Base-by-base conservation (phyloP, 2,888 invertebrate species). In the Omphaloscelis lunosa region DNA sequence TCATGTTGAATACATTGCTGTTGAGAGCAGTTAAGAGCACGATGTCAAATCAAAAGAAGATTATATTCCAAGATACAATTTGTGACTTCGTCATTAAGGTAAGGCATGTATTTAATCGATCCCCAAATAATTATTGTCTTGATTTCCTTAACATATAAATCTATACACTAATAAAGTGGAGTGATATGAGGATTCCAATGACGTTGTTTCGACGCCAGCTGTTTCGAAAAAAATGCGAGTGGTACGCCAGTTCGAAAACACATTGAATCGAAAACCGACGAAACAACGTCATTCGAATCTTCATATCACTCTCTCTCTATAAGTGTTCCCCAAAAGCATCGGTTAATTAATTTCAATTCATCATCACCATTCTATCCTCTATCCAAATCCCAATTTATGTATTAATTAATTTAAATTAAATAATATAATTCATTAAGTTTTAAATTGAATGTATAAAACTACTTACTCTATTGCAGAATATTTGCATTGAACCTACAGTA, bases 1-100 rank as follows among this genome's bases (percentile, higher is more conserved):
- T 92, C 41, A 86, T 90, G 67, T 85, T 95, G 2, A 93, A 93
- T 79, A 73, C 65, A 12, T 77, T 94, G 48, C 61, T 95, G 12
- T 66, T 86, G 23, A 90, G 77, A 8, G 94, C 91, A 86, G 82
- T 89, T 2, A 51, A 69, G 7, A 68, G 78, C 62, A 81, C 76
- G 63, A 75, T 89, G 69, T 82, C 89, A 23, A 59, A 74, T 6
- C 85, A 88, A 56, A 91, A 89, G 56, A 74, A 80, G 48, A 62
- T 87, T 9, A 73, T 92, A 58, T 90, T 85, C 59, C 78, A 87
- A 77, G 89, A 91, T 63, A 85, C 86, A 51, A 61, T 86, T 6
- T 80, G 80, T 2, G 85, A 86, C 45, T 41, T 72, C 1, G 20
- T 92, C 39, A 56, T 89, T 7, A 91, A 89, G 80, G 94, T 94